Evolutionary conservation across 1,140 invertebrate species (phyloP), one percentile per base, ranked within the genome.

Genomic region (Venturia canescens): DNA sequence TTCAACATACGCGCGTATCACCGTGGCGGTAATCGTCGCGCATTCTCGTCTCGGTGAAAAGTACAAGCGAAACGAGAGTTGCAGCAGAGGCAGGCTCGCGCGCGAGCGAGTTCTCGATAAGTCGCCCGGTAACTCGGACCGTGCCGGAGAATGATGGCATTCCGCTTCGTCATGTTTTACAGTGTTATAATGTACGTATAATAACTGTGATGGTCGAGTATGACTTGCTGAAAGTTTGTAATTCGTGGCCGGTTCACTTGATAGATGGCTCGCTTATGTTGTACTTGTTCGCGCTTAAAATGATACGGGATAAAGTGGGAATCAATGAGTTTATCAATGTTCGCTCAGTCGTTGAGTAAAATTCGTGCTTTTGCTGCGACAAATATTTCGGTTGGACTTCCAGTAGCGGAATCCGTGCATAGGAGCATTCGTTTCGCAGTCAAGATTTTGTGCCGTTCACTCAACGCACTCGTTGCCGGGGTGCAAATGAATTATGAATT

Each of bases 71-170:
- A 74, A 50, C 71, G 71, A n/a, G n/a, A n/a, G n/a, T n/a, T 27
- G n/a, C 71, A 27, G 11, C 38, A 27, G n/a, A 9, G 71, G 21
- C 3, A 34, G 71, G 21, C 3, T 3, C 50, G 3, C 15, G 50
- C 50, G 50, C 50, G 69, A 71, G 69, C 71, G 71, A 74, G 71
- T 53, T 74, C 44, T 74, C 71, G 53, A 74, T 74, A 74, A 71
- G 69, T 71, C 69, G n/a, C n/a, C 44, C 18, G 31, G n/a, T 34
- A 21, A 71, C 69, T 71, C 31, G 31, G 69, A 44, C 38, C 44
- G 26, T 50, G 38, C 44, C 38, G 71, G 21, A 50, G 71, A 53
- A 44, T 74, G 71, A 74, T 74, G 71, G 53, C 71, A 74, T 50
- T 74, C 71, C 71, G 71, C 71, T 53, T 53, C 44, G 44, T 74